Base-by-base conservation (phyloP, 2,113 vertebrate species). In the Manacus vitellinus region DNA sequence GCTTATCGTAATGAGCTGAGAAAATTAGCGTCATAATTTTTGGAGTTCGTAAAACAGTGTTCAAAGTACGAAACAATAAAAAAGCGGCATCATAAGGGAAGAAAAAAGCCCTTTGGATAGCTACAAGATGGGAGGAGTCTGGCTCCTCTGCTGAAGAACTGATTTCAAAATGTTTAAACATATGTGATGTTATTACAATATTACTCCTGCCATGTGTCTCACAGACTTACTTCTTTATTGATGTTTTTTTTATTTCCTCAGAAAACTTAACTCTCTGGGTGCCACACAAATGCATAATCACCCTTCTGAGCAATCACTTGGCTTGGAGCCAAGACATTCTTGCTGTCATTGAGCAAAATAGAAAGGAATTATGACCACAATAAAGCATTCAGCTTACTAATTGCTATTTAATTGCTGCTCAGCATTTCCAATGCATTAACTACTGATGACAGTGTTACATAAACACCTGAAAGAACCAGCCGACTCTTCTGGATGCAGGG, bases 351-450 rank as follows among this genome's bases (percentile, higher is more conserved):
- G 58, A 58, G 47, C 51, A 80, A 88, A 92, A 93, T 80, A 59
- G 75, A 76, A 90, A 88, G 79, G 75, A 96, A 90, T 92, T 93
- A 96, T 77, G 85, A 68, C 78, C 59, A 67, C 63, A 90, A 74
- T 91, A 85, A 96, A 95, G 6, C 67, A 70, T 83, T 83, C 67
- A 51, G 59, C 72, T 85, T 83, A 85, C 94, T 96, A 92, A 95
- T 89, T 92, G 90, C 55, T 70, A 55, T 83, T 87, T 95, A 95
- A 94, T 88, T 88, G 71, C 88, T 80, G 33, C 43, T 90, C 88
- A 94, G 89, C 30, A 63, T 88, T 95, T 93, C 39, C 78, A 90
- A 74, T 66, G 51, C 59, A 59, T 90, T 95, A 92, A 86, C 67
- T 88, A 74, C 79, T 16, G 33, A 59, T 59, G 92, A 33, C 4